phyloP scores from a whole-genome alignment of 2,113 vertebrate species.

The Percopsis transmontana region DNA sequence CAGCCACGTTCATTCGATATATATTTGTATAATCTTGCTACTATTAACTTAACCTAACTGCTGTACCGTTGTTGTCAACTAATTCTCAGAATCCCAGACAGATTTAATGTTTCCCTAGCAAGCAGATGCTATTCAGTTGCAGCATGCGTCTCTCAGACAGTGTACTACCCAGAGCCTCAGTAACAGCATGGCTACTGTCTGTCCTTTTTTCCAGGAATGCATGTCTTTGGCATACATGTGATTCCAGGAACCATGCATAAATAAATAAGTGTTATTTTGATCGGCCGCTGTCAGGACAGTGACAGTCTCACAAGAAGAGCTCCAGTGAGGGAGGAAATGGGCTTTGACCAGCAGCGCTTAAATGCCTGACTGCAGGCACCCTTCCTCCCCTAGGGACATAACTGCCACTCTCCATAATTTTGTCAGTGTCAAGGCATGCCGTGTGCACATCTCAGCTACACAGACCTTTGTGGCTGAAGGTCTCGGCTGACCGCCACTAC shows the following conservation, averaged over 20 bases:
- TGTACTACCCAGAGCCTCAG: constrained; percentile 66
- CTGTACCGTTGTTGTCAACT: too few species aligned
- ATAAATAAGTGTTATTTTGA: constrained; percentile 74
- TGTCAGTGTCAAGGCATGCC: constrained; percentile 56
- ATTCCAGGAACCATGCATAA: constrained; percentile 68
- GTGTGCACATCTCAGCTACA: constrained; percentile 37
- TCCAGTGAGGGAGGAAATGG: constrained; percentile 43
- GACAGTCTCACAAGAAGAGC: constrained; percentile 49
- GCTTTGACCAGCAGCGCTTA: constrained; percentile 67
- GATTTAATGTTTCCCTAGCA: not conserved
- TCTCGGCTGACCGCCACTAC: not conserved
- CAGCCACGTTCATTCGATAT: too few species aligned
- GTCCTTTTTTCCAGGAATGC: constrained; percentile 53
- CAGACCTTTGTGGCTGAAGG: constrained; percentile 25
- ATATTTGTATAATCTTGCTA: too few species aligned
- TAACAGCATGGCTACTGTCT: constrained; percentile 46
- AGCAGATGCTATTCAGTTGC: constrained; percentile 49
- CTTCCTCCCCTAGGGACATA: constrained; percentile 44
- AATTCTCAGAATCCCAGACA: too few species aligned
- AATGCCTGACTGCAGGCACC: constrained; percentile 63
- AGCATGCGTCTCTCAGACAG: constrained; percentile 51
- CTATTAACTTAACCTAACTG: too few species aligned
- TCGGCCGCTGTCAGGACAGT: constrained; percentile 57
- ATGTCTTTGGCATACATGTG: constrained; percentile 47
- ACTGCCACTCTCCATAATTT: constrained; percentile 69